A percentile compares a stretch with the other conserved stretches of the same genome.
Conservation (phyloP, 2,797 vertebrate species). For the Agapornis canus region DNA sequence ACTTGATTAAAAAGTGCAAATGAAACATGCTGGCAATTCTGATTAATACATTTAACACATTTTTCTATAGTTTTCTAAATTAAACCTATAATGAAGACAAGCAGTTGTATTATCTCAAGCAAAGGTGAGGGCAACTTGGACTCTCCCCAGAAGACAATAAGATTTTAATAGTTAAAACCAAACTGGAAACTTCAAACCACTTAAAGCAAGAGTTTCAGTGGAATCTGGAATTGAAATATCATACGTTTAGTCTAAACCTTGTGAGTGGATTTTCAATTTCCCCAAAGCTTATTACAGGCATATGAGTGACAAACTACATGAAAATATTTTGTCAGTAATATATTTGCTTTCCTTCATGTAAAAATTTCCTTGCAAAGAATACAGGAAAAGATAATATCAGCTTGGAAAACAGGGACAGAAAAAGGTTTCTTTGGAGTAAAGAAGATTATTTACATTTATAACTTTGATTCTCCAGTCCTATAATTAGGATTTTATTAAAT, state of each 20-base stretch:
- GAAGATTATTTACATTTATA: neutral
- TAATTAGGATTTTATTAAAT: neutral
- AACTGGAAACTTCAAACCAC: neutral
- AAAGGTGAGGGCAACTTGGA: neutral
- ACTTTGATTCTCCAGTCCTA: neutral
- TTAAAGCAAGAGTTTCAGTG: neutral
- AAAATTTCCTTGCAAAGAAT: neutral
- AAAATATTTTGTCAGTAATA: neutral
- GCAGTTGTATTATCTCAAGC: neutral
- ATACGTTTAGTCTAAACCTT: neutral
- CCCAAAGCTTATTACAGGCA: neutral
- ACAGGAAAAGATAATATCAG: neutral
- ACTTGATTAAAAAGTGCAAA: slow-evolving; percentile 48
- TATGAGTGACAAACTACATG: neutral
- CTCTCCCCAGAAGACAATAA: neutral
- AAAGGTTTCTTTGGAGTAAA: neutral
- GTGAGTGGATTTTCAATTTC: neutral
- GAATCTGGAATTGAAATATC: neutral
- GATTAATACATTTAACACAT: slow-evolving; percentile 34
- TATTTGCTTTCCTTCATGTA: neutral
- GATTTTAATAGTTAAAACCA: neutral
- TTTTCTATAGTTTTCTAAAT: slow-evolving; percentile 20
- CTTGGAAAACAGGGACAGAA: neutral
- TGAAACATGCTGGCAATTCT: slow-evolving; percentile 16
- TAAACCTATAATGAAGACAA: slow-evolving; percentile 28